Evolutionary conservation across 1,140 invertebrate species (phyloP).

Genomic region (Anthonomus grandis): DNA sequence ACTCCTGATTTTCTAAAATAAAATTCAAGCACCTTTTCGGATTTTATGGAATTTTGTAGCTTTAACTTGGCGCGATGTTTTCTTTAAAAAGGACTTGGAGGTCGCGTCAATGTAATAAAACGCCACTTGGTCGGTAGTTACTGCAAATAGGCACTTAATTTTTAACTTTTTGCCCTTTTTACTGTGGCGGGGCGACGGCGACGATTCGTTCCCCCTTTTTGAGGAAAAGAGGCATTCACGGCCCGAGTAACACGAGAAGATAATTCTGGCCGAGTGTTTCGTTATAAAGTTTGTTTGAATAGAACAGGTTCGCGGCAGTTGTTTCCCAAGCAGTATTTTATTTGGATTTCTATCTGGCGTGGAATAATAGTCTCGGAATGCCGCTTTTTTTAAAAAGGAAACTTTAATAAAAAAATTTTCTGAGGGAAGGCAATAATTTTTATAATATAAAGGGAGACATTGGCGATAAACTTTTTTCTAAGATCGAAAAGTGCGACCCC

Average conservation of each 20-base stretch:
- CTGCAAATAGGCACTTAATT: conserved; percentile 20
- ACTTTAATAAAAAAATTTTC: no score
- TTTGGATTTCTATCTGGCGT: conserved; percentile 18
- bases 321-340: conserved; percentile 21
- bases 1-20: no score
- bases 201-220: conserved; percentile 9
- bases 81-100: no score
- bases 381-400: conserved; percentile 15
- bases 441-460: no score
- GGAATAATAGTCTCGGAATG: conserved; percentile 5
- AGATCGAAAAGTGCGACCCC: no score
- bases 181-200: no score
- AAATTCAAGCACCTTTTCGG: no score
- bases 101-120: no score
- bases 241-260: conserved; percentile 24
- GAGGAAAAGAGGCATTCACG: conserved; percentile 19
- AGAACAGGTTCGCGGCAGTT: conserved; percentile 20
- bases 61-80: no score
- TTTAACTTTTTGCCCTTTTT: conserved; percentile 15
- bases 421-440: no score
- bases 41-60: no score
- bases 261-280: conserved; percentile 23
- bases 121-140: conserved; percentile 19
- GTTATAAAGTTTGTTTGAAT: conserved; percentile 28
- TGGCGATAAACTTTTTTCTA: no score